Evolutionary conservation across 2,113 vertebrate genomes (phyloP).

Genomic region (Zapornia atra): DNA sequence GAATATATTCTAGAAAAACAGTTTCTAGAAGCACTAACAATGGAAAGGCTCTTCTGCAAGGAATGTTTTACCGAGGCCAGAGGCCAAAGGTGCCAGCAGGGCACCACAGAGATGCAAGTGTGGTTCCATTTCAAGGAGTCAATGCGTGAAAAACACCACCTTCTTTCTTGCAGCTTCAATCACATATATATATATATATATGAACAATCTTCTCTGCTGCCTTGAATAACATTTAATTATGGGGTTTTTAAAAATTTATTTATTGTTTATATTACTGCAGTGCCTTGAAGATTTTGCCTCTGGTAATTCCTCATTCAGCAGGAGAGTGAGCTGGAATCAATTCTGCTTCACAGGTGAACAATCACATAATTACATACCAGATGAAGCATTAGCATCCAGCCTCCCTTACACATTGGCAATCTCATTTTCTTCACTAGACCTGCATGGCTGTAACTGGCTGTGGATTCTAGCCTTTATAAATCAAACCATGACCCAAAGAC

Average conservation of each 20-base stretch:
- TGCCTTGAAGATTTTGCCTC: not conserved
- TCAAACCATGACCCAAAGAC: not conserved
- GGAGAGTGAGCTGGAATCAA: not conserved
- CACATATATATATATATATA: not conserved
- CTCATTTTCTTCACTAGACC: not conserved
- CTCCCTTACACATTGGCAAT: not conserved
- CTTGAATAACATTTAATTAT: not conserved
- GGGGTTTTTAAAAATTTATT: not conserved
- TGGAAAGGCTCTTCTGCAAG: not conserved
- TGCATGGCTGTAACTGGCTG: not conserved
- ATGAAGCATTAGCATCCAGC: not conserved
- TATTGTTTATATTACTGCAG: not conserved
- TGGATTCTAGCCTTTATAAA: not conserved
- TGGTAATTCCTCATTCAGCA: not conserved
- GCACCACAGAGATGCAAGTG: not conserved
- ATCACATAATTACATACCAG: not conserved
- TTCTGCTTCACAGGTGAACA: not conserved
- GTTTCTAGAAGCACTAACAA: not conserved
- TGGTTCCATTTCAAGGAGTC: not conserved
- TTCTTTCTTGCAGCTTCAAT: not conserved
- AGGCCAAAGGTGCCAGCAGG: not conserved
- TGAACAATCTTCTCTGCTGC: not conserved
- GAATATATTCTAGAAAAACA: not conserved
- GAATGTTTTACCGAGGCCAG: rapidly evolving
- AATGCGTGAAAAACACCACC: not conserved